These are phyloP conservation scores for Notothenia rossii DNA, from an alignment of 2,113 vertebrate genomes.

Conservation along the genomic window DNA sequence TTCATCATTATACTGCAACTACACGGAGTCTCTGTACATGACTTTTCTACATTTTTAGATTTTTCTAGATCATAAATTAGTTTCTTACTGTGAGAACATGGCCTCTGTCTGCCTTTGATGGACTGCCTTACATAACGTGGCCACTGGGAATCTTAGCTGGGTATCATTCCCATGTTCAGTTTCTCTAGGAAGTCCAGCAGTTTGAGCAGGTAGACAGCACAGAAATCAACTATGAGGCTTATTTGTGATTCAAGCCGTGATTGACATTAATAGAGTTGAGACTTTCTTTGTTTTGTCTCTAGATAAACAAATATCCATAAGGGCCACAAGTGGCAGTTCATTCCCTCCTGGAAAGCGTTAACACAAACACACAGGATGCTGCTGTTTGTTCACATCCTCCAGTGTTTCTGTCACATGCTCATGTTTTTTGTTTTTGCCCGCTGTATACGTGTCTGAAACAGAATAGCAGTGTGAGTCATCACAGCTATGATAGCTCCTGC, in stretches of 20 bases:
- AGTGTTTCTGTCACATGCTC: conserved; percentile 29
- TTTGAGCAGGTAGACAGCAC: conserved; percentile 57
- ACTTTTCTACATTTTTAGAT: conserved; percentile 46
- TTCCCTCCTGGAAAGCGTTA: conserved; percentile 42
- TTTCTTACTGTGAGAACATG: conserved; percentile 65
- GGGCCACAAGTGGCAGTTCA: conserved; percentile 1
- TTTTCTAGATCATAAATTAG: conserved; percentile 54
- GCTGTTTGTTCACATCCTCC: conserved; percentile 62
- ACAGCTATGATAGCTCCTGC: neutral
- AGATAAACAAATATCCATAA: neutral
- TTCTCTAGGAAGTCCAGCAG: conserved; percentile 35
- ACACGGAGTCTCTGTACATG: neutral
- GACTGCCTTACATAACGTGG: conserved; percentile 47
- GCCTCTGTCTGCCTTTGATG: conserved; percentile 50
- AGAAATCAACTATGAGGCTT: conserved; percentile 22
- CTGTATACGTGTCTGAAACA: conserved; percentile 54
- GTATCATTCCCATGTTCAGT: conserved; percentile 71
- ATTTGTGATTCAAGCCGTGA: neutral
- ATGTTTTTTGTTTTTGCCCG: conserved; percentile 25
- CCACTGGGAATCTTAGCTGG: conserved; percentile 67
- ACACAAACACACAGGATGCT: conserved; percentile 49
- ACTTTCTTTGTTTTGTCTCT: neutral
- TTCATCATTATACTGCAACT: neutral
- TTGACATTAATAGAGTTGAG: conserved; percentile 7
- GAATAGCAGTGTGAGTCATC: conserved; percentile 63